phyloP scores from a whole-genome alignment of 2,888 invertebrate species.

The Apeira syringaria region DNA sequence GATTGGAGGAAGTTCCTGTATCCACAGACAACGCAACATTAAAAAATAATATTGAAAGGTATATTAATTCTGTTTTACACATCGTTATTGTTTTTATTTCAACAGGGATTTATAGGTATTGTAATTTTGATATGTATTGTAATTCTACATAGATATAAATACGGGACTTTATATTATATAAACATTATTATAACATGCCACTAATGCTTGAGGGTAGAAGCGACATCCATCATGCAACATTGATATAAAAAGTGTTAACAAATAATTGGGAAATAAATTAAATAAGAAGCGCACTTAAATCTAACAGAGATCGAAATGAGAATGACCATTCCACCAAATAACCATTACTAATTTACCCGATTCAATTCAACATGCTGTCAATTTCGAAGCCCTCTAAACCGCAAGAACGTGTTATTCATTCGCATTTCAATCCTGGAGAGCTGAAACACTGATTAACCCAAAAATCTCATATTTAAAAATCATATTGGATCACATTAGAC shows the following conservation, averaged over 20 bases:
- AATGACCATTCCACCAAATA: constrained; percentile 65
- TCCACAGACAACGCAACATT: constrained; percentile 18
- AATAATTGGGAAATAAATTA: constrained; percentile 43
- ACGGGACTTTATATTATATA: constrained; percentile 9
- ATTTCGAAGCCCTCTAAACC: constrained; percentile 30
- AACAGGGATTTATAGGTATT: constrained; percentile 4
- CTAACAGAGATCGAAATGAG: constrained; percentile 71
- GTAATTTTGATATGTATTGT: constrained; percentile 28
- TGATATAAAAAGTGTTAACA: constrained; percentile 49
- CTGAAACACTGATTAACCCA: constrained; percentile 53
- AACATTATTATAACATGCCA: constrained; percentile 60
- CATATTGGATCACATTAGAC: no score
- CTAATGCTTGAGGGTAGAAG: constrained; percentile 65
- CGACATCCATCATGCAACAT: constrained; percentile 79
- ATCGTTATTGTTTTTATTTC: constrained; percentile 9
- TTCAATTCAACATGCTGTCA: constrained; percentile 43
- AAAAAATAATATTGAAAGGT: no score
- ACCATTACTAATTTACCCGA: constrained; percentile 42
- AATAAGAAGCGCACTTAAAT: constrained; percentile 47
- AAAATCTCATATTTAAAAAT: no score
- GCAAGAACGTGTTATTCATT: constrained; percentile 48
- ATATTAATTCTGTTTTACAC: background rate
- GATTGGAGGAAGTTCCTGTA: constrained; percentile 75
- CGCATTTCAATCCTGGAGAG: constrained; percentile 74
- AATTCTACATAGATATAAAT: constrained; percentile 29